A percentile compares a stretch with the other conserved stretches of the same genome.
Evolutionary conservation across 2,113 vertebrate genomes (phyloP).

Genomic region (Calypte anna): DNA sequence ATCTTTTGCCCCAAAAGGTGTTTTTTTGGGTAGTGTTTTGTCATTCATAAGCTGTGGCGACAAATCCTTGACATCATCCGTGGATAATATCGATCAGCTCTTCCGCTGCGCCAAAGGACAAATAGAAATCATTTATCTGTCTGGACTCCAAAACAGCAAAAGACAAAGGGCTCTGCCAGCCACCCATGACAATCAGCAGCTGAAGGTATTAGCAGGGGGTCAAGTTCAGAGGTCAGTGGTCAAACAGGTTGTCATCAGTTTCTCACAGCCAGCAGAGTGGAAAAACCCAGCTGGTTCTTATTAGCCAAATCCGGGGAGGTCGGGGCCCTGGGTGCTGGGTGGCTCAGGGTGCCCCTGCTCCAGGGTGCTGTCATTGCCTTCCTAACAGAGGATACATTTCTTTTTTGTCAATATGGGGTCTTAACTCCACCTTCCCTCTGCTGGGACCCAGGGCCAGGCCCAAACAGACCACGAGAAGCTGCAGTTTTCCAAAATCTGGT

Average conservation of each 20-base stretch:
- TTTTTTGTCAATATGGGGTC: not conserved
- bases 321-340: not conserved
- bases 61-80: slow-evolving; percentile 98
- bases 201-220: slow-evolving; percentile 87
- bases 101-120: slow-evolving; percentile 91
- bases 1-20: slow-evolving; percentile 90
- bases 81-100: slow-evolving; percentile 96
- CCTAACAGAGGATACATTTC: accelerated
- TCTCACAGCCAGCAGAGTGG: slow-evolving; percentile 79
- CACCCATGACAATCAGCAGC: slow-evolving; percentile 86
- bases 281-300: slow-evolving; percentile 81
- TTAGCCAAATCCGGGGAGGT: slow-evolving; percentile 57
- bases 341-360: not conserved
- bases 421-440: not conserved
- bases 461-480: not conserved
- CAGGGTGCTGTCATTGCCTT: not conserved
- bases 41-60: slow-evolving; percentile 97
- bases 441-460: not conserved
- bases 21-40: slow-evolving; percentile 87
- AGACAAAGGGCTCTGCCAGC: slow-evolving; percentile 87
- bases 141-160: slow-evolving; percentile 84
- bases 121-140: slow-evolving; percentile 98
- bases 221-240: slow-evolving; percentile 89
- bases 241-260: slow-evolving; percentile 84
- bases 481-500: accelerated